A percentile compares a stretch with the other conserved stretches of the same genome.
These are phyloP conservation scores for Puffinus mauretanicus DNA, from an alignment of 2,113 vertebrate genomes.

Conservation along the genomic window DNA sequence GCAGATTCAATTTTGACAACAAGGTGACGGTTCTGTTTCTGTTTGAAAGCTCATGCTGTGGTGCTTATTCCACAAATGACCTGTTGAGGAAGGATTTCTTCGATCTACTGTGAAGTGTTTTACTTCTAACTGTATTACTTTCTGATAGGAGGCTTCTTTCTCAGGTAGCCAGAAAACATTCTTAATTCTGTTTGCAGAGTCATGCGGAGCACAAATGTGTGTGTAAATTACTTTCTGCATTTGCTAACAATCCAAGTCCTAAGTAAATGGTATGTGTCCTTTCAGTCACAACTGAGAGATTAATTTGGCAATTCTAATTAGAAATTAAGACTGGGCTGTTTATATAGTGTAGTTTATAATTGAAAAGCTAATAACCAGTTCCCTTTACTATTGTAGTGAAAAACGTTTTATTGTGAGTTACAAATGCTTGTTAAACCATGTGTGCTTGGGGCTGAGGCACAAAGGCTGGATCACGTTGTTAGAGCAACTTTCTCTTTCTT, in stretches of 20 bases:
- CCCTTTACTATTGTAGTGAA: neutral
- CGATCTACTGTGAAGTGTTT: neutral
- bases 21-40: conserved; percentile 76
- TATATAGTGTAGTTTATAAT: neutral
- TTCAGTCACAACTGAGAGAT: neutral
- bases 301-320: neutral
- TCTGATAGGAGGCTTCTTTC: neutral
- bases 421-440: neutral
- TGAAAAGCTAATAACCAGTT: neutral
- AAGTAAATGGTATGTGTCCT: neutral
- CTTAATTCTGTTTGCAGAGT: neutral
- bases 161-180: neutral
- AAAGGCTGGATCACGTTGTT: neutral
- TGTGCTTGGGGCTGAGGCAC: neutral
- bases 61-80: neutral
- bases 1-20: conserved; percentile 98
- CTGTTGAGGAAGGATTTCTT: neutral
- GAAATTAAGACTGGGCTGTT: neutral
- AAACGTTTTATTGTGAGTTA: neutral
- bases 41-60: neutral
- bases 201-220: rapidly evolving
- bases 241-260: neutral
- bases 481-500: neutral
- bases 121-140: neutral
- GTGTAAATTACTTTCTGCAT: neutral